A percentile compares a stretch with the other conserved stretches of the same genome.
Conservation (phyloP, 2,113 vertebrate species). For the Amia ocellicauda region DNA sequence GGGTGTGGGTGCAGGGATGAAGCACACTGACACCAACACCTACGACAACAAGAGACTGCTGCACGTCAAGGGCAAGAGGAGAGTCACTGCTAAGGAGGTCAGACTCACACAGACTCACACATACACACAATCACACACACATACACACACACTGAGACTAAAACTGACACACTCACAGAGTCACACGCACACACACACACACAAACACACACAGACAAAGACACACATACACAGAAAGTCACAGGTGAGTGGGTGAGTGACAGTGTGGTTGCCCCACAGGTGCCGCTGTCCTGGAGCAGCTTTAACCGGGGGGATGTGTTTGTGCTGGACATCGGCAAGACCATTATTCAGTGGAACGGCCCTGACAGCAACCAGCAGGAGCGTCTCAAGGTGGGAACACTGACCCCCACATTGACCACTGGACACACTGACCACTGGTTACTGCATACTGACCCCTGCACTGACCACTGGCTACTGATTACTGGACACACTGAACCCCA, state of each 20-base stretch:
- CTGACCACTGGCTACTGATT: too few species aligned
- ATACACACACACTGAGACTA: too few species aligned
- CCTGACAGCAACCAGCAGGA: conserved; percentile 76
- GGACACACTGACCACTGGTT: not conserved
- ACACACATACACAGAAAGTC: too few species aligned
- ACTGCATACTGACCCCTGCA: not conserved
- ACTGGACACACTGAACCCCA: too few species aligned
- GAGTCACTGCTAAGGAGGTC: conserved; percentile 70
- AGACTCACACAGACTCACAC: too few species aligned
- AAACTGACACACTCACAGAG: too few species aligned
- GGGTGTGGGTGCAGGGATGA: conserved; percentile 78
- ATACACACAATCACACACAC: too few species aligned
- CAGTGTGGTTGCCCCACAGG: too few species aligned
- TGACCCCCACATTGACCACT: too few species aligned
- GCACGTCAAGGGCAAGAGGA: conserved; percentile 80
- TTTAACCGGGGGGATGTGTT: conserved; percentile 84
- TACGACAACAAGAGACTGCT: conserved; percentile 73
- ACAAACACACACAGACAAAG: too few species aligned
- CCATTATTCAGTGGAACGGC: conserved; percentile 84
- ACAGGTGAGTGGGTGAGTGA: too few species aligned
- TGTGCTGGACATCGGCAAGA: conserved; percentile 76
- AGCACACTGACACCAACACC: conserved; percentile 74
- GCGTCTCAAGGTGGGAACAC: conserved; percentile 68
- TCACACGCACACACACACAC: too few species aligned
- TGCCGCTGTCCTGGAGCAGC: conserved; percentile 70